These are phyloP conservation scores for Leptosomus discolor DNA, from an alignment of 2,113 vertebrate species.

Conservation along the genomic window DNA sequence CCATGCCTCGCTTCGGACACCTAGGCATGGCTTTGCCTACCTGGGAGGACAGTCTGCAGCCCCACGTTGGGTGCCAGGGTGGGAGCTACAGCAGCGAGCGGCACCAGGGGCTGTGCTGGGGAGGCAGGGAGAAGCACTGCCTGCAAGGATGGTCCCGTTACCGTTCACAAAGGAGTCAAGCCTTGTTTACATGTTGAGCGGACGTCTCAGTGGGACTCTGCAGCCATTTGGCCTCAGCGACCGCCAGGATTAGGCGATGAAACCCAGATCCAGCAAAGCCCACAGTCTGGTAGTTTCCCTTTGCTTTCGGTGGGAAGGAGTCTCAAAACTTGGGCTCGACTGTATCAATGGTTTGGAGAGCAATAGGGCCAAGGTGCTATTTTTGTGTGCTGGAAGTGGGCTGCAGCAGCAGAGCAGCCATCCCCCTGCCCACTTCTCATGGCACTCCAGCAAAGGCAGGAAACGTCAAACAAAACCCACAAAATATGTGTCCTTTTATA, in stretches of 20 bases:
- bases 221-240: background rate
- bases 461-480: background rate
- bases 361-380: background rate
- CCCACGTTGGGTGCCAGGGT: background rate
- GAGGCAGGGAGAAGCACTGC: background rate
- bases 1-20: background rate
- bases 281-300: fast-evolving
- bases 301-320: background rate
- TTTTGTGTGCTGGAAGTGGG: background rate
- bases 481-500: background rate
- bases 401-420: background rate
- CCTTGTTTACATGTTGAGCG: background rate
- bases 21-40: background rate
- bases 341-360: background rate
- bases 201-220: background rate
- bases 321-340: background rate
- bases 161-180: background rate
- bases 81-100: background rate
- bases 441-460: background rate
- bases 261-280: background rate
- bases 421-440: background rate
- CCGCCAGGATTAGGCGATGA: background rate
- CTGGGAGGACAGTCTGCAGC: background rate
- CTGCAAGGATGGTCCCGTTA: background rate
- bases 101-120: background rate